Evolutionary conservation across 2,888 invertebrate species (phyloP).

Genomic region (Napeogenes sylphis): DNA sequence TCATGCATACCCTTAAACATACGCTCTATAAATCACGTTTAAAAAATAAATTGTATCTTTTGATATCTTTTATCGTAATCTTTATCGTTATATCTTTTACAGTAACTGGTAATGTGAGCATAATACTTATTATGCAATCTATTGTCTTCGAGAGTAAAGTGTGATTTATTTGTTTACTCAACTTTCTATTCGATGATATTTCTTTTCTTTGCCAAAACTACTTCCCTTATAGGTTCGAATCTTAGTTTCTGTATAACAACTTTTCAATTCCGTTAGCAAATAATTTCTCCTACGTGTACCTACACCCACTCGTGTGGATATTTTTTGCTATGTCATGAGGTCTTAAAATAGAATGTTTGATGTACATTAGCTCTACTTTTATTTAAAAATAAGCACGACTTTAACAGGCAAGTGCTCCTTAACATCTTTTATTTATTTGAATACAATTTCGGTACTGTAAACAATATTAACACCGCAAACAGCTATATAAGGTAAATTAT

Average conservation of each 20-base stretch:
- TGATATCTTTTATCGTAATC: too few relatives aligned
- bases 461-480: too few relatives aligned
- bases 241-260: not conserved
- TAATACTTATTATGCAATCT: constrained; percentile 15
- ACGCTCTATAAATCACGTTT: too few relatives aligned
- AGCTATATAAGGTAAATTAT: too few relatives aligned
- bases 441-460: too few relatives aligned
- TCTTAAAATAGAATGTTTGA: constrained; percentile 6
- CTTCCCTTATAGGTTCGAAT: not conserved
- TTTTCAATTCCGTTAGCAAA: constrained; percentile 3
- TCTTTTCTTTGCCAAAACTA: not conserved
- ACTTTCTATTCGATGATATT: not conserved
- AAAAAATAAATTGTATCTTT: not conserved
- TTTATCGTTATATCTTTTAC: not conserved
- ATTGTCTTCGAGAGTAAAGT: not conserved
- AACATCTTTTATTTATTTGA: too few relatives aligned
- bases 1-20: too few relatives aligned
- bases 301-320: not conserved
- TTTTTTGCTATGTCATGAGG: not conserved
- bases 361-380: constrained; percentile 2
- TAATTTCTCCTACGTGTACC: not conserved
- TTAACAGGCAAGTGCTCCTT: too few relatives aligned
- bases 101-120: not conserved
- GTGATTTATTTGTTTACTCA: not conserved
- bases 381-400: not conserved